phyloP scores from a whole-genome alignment of 2,797 vertebrate genomes.

The Sebastes oblongus region DNA sequence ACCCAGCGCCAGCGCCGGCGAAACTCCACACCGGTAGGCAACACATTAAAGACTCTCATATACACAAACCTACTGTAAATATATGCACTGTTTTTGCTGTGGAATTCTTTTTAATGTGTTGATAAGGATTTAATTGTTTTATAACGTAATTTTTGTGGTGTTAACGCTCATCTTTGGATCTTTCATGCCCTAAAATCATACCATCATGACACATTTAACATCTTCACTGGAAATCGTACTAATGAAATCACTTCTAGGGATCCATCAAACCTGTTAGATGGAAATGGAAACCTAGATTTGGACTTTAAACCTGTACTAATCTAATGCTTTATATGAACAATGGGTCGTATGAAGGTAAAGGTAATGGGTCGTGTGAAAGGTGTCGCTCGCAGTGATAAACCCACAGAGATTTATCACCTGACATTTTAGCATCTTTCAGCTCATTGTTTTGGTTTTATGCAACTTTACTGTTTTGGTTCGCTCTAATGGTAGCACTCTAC shows the following conservation, averaged over 20 bases:
- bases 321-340: background rate
- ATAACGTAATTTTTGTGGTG: background rate
- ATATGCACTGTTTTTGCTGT: background rate
- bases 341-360: background rate
- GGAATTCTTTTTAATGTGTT: background rate
- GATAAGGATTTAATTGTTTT: background rate
- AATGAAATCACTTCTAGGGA: background rate
- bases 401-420: background rate
- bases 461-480: no score
- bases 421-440: background rate
- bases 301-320: background rate
- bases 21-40: conserved; percentile 84
- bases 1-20: conserved; percentile 79
- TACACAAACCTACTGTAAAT: background rate
- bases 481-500: background rate
- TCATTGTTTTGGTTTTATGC: no score
- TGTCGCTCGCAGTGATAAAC: background rate
- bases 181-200: background rate
- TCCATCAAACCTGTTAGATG: background rate
- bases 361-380: background rate
- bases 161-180: background rate
- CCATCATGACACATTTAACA: background rate
- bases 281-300: background rate
- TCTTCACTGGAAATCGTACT: background rate
- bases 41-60: background rate